Conservation (phyloP, 2,797 vertebrate genomes). For the Benthosema pterotum region DNA sequence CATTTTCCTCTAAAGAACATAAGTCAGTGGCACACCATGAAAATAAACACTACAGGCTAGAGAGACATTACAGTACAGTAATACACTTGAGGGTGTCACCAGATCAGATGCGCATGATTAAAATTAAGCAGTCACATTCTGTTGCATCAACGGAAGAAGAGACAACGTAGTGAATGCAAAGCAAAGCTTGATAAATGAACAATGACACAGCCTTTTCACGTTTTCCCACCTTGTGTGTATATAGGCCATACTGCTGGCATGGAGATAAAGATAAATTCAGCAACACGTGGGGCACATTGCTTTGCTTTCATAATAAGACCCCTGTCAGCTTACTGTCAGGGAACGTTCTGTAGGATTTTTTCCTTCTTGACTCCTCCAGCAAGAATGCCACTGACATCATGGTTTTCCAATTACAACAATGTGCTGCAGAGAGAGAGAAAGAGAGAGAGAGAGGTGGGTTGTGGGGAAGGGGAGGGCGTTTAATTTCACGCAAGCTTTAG, state of each 20-base stretch:
- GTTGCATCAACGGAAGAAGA: background rate
- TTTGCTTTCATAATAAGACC: conserved; percentile 25
- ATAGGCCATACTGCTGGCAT: background rate
- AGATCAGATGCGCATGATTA: background rate
- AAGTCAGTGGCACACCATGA: background rate
- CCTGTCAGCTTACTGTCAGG: conserved; percentile 18
- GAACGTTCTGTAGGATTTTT: conserved; percentile 11
- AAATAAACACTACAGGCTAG: background rate
- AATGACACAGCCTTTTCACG: conserved; percentile 27
- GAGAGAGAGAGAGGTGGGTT: too few species aligned
- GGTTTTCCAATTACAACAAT: conserved; percentile 18
- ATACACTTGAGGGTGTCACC: background rate
- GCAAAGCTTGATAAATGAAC: conserved; percentile 11
- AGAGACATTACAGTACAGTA: background rate
- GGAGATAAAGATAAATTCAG: background rate
- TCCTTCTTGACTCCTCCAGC: conserved; percentile 10
- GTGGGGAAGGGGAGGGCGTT: background rate
- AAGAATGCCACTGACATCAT: conserved; percentile 25
- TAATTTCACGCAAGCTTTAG: conserved; percentile 50
- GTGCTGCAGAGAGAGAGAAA: conserved; percentile 21
- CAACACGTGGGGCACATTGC: background rate
- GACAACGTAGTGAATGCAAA: background rate
- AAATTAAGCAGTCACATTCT: background rate
- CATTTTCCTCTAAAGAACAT: background rate
- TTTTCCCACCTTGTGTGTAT: background rate